These are phyloP conservation scores for Plectrocnemia conspersa DNA, from an alignment of 1,140 invertebrate species.

Conservation along the genomic window DNA sequence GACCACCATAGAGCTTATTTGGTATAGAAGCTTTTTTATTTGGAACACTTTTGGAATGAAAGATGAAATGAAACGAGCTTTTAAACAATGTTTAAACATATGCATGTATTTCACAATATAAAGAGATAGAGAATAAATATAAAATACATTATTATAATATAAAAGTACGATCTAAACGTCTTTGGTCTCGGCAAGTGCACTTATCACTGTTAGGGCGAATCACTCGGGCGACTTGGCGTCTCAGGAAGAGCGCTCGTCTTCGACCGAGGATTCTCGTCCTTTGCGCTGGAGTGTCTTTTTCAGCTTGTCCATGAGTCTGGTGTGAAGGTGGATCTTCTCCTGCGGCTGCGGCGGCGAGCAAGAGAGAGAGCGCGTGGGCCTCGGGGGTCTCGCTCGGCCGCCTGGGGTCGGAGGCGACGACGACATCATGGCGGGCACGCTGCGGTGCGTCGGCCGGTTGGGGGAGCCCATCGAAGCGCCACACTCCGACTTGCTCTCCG, in stretches of 20 bases:
- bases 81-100: no score
- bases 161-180: no score
- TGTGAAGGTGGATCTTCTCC: conserved; percentile 81
- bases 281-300: conserved; percentile 69
- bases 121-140: no score
- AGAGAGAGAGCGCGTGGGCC: conserved; percentile 52
- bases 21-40: no score
- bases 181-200: no score
- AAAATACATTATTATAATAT: no score
- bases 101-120: no score
- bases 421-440: conserved; percentile 60
- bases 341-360: conserved; percentile 57
- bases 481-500: conserved; percentile 76
- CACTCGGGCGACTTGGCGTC: conserved; percentile 17
- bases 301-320: conserved; percentile 75
- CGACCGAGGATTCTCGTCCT: conserved; percentile 50
- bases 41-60: no score
- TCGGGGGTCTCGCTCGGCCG: conserved; percentile 53
- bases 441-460: conserved; percentile 59
- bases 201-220: no score
- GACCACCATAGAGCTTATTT: no score
- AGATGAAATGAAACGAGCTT: no score
- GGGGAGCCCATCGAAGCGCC: conserved; percentile 61
- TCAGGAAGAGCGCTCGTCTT: conserved; percentile 48
- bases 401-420: conserved; percentile 57